phyloP scores from a whole-genome alignment of 2,797 vertebrate genomes.

The Silurus lanzhouensis region DNA sequence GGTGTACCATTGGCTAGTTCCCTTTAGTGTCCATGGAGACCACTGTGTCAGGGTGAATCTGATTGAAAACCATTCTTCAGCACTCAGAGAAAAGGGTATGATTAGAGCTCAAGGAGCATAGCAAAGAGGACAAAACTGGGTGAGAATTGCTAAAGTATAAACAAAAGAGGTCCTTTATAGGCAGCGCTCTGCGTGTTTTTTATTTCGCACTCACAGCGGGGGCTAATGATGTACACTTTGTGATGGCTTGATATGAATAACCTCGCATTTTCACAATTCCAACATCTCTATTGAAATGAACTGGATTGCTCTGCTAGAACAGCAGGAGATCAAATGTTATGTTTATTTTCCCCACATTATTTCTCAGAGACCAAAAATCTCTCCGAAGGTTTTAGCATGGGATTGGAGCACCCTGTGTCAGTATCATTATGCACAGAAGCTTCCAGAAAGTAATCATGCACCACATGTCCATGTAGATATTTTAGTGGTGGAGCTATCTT shows the following conservation, averaged over 20 bases:
- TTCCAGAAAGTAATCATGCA: constrained; percentile 20
- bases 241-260: constrained; percentile 17
- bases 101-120: constrained; percentile 3
- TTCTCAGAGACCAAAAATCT: neutral
- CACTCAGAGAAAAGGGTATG: constrained; percentile 8
- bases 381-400: neutral
- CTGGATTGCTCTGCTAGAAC: constrained; percentile 2
- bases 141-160: neutral
- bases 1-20: constrained; percentile 22
- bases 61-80: constrained; percentile 15
- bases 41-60: constrained; percentile 3
- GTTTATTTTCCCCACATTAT: constrained; percentile 7
- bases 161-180: neutral
- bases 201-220: neutral
- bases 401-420: neutral
- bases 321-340: constrained; percentile 35
- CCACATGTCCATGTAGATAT: constrained; percentile 11
- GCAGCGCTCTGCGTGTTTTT: neutral
- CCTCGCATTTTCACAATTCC: constrained; percentile 14
- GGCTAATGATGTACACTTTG: neutral
- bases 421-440: constrained; percentile 12
- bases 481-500: constrained; percentile 8
- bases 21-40: constrained; percentile 38
- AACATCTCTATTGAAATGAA: constrained; percentile 28
- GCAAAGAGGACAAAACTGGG: constrained; percentile 8